Conservation (phyloP, 2,888 invertebrate species). For the Eugnorisma glareosa region DNA sequence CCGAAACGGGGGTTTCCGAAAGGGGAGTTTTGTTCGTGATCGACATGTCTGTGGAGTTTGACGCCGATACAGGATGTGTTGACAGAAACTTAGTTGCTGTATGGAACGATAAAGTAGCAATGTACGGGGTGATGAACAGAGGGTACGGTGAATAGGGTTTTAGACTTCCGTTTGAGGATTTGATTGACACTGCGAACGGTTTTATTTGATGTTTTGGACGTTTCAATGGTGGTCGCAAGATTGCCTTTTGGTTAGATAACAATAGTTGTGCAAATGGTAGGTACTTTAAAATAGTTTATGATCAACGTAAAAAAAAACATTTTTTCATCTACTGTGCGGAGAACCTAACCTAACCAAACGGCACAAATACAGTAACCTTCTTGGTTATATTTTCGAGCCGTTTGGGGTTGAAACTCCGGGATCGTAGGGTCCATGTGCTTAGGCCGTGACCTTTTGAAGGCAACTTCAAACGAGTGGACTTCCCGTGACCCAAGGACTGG, state of each 20-base stretch:
- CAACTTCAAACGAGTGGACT: neutral
- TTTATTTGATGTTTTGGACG: slow-evolving; percentile 2
- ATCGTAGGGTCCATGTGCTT: neutral
- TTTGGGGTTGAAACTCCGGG: neutral
- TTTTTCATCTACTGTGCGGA: neutral
- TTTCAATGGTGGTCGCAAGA: slow-evolving; percentile 16
- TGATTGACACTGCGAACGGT: slow-evolving; percentile 29
- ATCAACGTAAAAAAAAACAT: neutral
- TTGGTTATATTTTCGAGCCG: neutral
- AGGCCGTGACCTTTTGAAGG: neutral
- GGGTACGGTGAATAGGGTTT: slow-evolving; percentile 18
- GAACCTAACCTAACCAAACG: neutral
- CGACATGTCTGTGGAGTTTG: slow-evolving; percentile 47
- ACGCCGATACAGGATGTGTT: slow-evolving; percentile 48
- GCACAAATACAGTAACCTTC: neutral
- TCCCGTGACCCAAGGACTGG: neutral
- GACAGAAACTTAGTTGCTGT: slow-evolving; percentile 38
- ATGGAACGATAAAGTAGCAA: slow-evolving; percentile 23
- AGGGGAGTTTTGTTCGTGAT: slow-evolving; percentile 41
- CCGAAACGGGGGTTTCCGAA: slow-evolving; percentile 9
- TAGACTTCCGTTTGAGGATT: neutral
- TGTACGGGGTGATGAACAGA: slow-evolving; percentile 23
- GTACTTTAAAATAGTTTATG: neutral
- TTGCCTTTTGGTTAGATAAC: neutral
- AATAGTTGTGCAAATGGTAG: neutral